phyloP scores from a whole-genome alignment of 2,797 vertebrate species.

The Amniataba percoides region DNA sequence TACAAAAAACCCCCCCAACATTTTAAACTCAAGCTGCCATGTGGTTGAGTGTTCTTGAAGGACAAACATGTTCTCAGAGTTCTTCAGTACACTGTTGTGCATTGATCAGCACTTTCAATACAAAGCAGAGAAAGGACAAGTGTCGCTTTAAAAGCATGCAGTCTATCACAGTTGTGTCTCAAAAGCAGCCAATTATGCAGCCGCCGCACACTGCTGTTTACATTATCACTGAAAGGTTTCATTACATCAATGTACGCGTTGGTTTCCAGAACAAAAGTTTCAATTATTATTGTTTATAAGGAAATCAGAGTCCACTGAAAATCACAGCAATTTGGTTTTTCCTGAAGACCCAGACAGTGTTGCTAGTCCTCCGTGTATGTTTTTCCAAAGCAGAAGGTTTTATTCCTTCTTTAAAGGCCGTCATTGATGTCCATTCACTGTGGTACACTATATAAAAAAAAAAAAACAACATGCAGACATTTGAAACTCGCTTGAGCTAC shows the following conservation, averaged over 20 bases:
- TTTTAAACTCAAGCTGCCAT: background rate
- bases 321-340: background rate
- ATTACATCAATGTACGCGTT: background rate
- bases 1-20: background rate
- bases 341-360: background rate
- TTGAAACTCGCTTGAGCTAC: background rate
- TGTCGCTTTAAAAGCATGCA: background rate
- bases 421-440: background rate
- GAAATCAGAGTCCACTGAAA: background rate
- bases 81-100: background rate
- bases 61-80: background rate
- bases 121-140: background rate
- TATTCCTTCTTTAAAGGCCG: background rate
- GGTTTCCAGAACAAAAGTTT: too few relatives aligned
- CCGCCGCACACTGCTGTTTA: background rate
- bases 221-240: background rate
- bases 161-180: background rate
- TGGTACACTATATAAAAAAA: background rate
- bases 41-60: background rate
- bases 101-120: background rate
- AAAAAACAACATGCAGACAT: conserved; percentile 9
- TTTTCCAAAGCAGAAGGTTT: background rate
- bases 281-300: background rate
- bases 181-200: conserved; percentile 7
- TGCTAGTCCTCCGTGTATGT: background rate